Percentiles rank a stretch among this genome's conserved stretches.
phyloP scores from a whole-genome alignment of 2,888 invertebrate genomes.

The Zhuqinia jingwanae region DNA sequence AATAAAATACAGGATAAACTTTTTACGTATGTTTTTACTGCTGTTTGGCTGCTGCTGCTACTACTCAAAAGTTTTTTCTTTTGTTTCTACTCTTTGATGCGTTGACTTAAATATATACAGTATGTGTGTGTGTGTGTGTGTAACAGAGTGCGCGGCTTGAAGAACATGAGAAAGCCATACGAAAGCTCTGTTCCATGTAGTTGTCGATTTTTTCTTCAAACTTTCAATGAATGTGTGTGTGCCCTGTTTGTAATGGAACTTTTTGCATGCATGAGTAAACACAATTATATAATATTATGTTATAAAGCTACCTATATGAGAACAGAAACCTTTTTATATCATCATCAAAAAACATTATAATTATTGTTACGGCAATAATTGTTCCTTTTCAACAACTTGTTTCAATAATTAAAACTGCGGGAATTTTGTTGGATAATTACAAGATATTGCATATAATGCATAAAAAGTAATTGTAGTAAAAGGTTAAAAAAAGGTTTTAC shows the following conservation, averaged over 20 bases:
- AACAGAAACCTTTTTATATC: conserved; percentile 28
- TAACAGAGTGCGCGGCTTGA: background rate
- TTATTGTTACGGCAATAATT: conserved; percentile 23
- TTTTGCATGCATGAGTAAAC: conserved; percentile 67
- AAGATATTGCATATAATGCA: background rate
- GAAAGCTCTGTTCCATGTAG: background rate
- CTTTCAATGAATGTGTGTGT: background rate
- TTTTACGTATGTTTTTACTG: background rate
- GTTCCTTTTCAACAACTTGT: conserved; percentile 49
- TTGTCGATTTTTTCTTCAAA: background rate
- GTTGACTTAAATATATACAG: background rate
- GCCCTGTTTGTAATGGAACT: conserved; percentile 44
- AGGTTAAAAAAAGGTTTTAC: background rate
- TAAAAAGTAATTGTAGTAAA: conserved; percentile 4
- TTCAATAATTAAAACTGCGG: conserved; percentile 28
- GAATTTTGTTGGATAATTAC: background rate
- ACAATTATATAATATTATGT: conserved; percentile 6
- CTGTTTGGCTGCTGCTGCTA: background rate
- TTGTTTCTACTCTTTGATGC: background rate
- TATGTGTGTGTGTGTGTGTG: background rate
- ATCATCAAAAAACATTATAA: conserved; percentile 9
- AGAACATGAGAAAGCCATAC: background rate
- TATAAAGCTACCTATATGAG: no score
- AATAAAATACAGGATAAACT: no score
- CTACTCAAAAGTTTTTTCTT: background rate